Evolutionary conservation across 2,888 invertebrate genomes (phyloP).

Genomic region (Pseudococcus viburni): DNA sequence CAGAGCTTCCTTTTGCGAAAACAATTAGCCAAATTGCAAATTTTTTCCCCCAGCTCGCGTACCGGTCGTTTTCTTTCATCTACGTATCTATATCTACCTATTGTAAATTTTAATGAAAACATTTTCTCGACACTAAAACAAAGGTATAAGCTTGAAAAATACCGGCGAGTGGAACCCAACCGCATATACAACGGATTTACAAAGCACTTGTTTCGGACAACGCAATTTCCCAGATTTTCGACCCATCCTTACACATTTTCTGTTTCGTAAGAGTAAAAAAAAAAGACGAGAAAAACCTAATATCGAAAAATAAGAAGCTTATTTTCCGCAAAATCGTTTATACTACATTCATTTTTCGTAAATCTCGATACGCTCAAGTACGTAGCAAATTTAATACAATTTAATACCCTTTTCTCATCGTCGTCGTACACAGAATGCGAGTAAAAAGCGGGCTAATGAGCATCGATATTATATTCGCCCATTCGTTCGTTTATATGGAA

Average conservation of each 20-base stretch:
- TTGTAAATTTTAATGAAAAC: not conserved
- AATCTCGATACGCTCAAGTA: slow-evolving; percentile 16
- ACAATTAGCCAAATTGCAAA: not conserved
- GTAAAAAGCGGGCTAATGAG: slow-evolving; percentile 30
- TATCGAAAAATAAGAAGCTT: slow-evolving; percentile 44
- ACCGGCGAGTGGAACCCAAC: not conserved
- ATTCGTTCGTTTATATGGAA: slow-evolving; percentile 25
- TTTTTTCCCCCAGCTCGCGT: not conserved
- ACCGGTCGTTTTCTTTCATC: not conserved
- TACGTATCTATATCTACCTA: not conserved
- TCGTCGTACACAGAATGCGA: not conserved
- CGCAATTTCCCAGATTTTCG: slow-evolving; percentile 25
- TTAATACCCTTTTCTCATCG: slow-evolving; percentile 7
- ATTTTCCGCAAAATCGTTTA: slow-evolving; percentile 3
- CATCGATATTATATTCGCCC: not conserved
- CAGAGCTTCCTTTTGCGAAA: not conserved
- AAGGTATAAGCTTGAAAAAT: not conserved
- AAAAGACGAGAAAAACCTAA: not conserved
- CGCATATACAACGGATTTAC: not conserved
- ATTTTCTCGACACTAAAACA: not conserved
- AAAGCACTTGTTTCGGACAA: slow-evolving; percentile 3
- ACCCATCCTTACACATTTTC: not conserved
- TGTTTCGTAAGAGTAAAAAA: not conserved
- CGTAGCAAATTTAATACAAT: slow-evolving; percentile 19
- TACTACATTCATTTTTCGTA: not conserved